Percentiles rank a stretch among this genome's conserved stretches.
phyloP scores from a whole-genome alignment of 2,113 vertebrate species.

The Tretioscincus oriximinensis region DNA sequence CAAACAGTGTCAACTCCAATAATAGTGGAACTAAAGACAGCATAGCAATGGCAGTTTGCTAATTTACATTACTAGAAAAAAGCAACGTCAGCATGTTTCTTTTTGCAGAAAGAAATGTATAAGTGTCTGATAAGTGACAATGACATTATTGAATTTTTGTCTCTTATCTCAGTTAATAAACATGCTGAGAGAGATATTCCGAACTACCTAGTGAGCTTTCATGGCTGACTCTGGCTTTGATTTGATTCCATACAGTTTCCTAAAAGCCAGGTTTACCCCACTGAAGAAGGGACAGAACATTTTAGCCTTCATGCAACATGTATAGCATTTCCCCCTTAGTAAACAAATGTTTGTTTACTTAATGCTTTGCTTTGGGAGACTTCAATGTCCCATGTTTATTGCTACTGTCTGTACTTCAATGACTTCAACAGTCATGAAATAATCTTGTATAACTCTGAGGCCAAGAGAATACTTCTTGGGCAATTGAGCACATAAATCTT shows the following conservation, averaged over 20 bases:
- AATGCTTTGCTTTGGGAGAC: no score
- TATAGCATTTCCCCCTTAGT: not conserved
- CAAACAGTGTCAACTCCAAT: not conserved
- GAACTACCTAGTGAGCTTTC: not conserved
- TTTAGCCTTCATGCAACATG: not conserved
- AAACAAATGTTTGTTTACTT: not conserved
- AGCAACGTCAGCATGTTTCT: not conserved
- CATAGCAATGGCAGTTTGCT: not conserved
- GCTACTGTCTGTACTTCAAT: not conserved
- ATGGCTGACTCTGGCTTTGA: not conserved
- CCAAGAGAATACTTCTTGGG: not conserved
- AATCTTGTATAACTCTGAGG: no score
- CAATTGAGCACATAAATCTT: no score
- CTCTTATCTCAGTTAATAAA: not conserved
- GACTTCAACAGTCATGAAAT: not conserved
- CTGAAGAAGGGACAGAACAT: not conserved
- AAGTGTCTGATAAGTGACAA: not conserved
- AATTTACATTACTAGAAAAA: not conserved
- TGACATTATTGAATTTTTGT: not conserved
- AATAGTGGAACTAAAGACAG: not conserved
- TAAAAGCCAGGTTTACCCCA: no score
- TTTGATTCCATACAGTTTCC: not conserved
- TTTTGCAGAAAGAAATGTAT: not conserved
- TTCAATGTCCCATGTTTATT: not conserved
- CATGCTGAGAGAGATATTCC: not conserved